phyloP scores from a whole-genome alignment of 2,113 vertebrate genomes.

The Merops nubicus region DNA sequence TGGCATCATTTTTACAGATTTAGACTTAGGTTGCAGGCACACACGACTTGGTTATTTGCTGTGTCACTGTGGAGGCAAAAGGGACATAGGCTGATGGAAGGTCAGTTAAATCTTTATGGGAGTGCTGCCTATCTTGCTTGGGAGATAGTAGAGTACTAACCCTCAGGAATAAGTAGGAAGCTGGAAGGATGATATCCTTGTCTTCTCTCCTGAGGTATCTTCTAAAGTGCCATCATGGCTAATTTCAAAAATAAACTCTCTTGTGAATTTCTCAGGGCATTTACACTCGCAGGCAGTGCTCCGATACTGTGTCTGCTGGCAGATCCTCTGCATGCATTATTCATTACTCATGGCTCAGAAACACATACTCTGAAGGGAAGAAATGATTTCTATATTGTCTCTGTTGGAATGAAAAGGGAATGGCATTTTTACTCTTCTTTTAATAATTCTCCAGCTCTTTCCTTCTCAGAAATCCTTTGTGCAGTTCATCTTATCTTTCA shows the following conservation, averaged over 20 bases:
- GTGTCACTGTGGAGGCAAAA: not conserved
- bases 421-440: not conserved
- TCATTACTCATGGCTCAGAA: not conserved
- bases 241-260: not conserved
- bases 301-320: not conserved
- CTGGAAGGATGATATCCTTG: not conserved
- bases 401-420: not conserved
- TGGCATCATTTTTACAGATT: not conserved
- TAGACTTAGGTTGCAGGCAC: not conserved
- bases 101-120: not conserved
- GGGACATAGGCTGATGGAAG: not conserved
- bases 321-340: not conserved
- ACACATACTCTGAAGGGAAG: not conserved
- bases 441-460: not conserved
- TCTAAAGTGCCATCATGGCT: not conserved
- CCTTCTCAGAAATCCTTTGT: not conserved
- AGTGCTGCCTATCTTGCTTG: not conserved
- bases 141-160: not conserved
- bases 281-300: not conserved
- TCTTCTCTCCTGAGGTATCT: not conserved
- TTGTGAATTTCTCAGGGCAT: not conserved
- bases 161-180: not conserved
- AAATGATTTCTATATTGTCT: not conserved
- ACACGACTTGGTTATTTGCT: not conserved
- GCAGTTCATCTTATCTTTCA: not conserved